Percentiles rank a stretch among this genome's conserved stretches.
Conservation (phyloP, 2,113 vertebrate genomes). For the Myxocyprinus asiaticus region DNA sequence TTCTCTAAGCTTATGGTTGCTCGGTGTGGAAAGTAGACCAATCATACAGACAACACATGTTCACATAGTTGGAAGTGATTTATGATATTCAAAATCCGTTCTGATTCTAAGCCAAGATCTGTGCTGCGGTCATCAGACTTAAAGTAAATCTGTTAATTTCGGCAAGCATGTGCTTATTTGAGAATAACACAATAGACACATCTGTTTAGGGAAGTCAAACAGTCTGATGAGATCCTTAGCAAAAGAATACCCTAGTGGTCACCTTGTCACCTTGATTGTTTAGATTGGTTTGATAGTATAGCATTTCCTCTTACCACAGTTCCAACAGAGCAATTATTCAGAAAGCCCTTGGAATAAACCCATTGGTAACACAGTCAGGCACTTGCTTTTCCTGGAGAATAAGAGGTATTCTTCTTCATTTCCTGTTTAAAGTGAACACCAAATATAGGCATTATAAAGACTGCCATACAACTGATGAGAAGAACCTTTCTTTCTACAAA, state of each 20-base stretch:
- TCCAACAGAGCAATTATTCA: neutral
- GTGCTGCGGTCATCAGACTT: conserved; percentile 37
- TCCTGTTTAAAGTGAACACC: conserved; percentile 63
- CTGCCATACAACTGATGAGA: conserved; percentile 28
- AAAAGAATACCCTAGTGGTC: neutral
- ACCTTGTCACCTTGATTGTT: neutral
- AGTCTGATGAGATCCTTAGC: neutral
- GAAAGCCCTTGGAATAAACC: neutral
- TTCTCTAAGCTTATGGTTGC: neutral
- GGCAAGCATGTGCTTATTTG: conserved; percentile 33
- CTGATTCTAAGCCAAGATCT: conserved; percentile 15
- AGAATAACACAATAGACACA: conserved; percentile 3
- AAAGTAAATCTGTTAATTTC: conserved; percentile 29
- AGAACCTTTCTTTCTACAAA: conserved; percentile 17
- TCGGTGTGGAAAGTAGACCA: neutral
- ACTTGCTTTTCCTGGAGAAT: conserved; percentile 68
- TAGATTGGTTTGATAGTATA: neutral
- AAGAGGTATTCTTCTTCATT: conserved; percentile 77
- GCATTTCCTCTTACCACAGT: neutral
- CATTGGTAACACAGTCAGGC: conserved; percentile 45
- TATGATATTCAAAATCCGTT: conserved; percentile 16
- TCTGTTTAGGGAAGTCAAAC: neutral
- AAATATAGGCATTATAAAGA: conserved; percentile 57
- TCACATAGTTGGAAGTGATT: conserved; percentile 32
- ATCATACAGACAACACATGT: conserved; percentile 6